Conservation (phyloP, 2,113 vertebrate species). For the Salvator merianae region DNA sequence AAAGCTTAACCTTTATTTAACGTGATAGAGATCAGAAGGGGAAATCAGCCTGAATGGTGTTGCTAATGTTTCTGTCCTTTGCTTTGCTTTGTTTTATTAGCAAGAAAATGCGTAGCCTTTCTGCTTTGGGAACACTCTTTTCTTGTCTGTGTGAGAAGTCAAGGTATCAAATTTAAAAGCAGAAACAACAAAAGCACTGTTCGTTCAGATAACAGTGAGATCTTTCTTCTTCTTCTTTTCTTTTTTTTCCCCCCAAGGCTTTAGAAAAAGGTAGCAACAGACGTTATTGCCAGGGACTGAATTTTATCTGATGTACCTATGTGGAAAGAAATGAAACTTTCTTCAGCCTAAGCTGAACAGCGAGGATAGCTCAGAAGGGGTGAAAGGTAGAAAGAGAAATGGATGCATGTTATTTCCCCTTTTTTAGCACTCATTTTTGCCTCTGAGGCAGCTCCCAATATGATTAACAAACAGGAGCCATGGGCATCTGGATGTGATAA, state of each 20-base stretch:
- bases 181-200: conserved; percentile 8
- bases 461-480: conserved; percentile 33
- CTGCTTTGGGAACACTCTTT: not conserved
- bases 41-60: not conserved
- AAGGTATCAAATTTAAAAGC: conserved; percentile 27
- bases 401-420: not conserved
- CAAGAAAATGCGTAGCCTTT: not conserved
- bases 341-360: not conserved
- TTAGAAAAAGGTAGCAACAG: not conserved
- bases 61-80: not conserved
- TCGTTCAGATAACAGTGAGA: conserved; percentile 19
- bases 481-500: not conserved
- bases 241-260: conserved; percentile 7
- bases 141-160: not conserved
- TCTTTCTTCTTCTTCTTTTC: not conserved
- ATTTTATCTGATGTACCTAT: conserved; percentile 14
- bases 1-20: conserved; percentile 33
- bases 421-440: not conserved
- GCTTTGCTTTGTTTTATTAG: conserved; percentile 18
- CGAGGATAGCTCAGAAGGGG: not conserved
- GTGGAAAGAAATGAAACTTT: conserved; percentile 24
- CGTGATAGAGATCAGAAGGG: not conserved
- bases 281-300: not conserved
- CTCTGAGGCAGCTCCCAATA: conserved; percentile 19
- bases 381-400: not conserved